Conservation (phyloP, 2,113 vertebrate species). For the Furnarius figulus region DNA sequence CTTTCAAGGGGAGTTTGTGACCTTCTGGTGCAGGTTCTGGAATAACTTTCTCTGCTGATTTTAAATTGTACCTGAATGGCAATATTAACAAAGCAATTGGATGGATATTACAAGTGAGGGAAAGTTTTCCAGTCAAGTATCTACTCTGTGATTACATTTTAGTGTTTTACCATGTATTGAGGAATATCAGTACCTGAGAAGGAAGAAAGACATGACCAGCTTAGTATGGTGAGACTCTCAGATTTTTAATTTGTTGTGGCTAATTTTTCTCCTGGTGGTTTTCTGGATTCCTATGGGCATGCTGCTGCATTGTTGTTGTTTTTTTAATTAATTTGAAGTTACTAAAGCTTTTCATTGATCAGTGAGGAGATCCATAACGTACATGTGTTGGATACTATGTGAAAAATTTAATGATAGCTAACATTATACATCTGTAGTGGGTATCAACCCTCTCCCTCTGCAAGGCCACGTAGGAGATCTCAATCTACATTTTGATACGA, state of each 20-base stretch:
- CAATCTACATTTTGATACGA: neutral
- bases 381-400: neutral
- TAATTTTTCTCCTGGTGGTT: neutral
- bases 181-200: neutral
- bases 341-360: neutral
- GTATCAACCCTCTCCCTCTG: neutral
- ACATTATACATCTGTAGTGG: neutral
- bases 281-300: neutral
- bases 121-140: neutral
- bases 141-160: neutral
- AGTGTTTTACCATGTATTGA: neutral
- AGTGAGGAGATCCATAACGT: neutral
- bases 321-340: neutral
- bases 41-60: slow-evolving; percentile 42
- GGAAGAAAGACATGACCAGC: neutral
- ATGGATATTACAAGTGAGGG: neutral
- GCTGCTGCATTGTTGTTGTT: neutral
- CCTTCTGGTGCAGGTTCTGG: slow-evolving; percentile 47
- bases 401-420: neutral
- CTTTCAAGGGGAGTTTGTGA: slow-evolving; percentile 66
- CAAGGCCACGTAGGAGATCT: neutral
- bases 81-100: slow-evolving; percentile 13
- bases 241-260: neutral
- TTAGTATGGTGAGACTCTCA: neutral
- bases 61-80: slow-evolving; percentile 54